Base-by-base conservation (phyloP, 64 coral and sea anemone genomes). In the Montipora cactus region DNA sequence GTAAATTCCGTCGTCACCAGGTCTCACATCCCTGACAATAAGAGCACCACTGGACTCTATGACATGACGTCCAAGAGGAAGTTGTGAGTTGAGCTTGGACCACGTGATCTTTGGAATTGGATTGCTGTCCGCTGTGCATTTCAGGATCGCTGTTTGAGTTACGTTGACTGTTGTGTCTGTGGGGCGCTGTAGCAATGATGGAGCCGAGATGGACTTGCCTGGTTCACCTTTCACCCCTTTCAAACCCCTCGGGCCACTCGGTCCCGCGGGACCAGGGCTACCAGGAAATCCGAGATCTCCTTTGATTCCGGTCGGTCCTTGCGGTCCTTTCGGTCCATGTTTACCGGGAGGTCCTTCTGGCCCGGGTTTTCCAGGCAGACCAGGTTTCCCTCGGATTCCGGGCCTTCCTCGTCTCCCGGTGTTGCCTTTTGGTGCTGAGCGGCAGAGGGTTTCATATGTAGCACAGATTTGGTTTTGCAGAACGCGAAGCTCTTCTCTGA, bases 391-490 rank as follows among this genome's bases (percentile, higher is more conserved):
- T 76, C 79, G 70, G 28, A 16, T 73, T 71, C 90, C 91, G 2
- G 64, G 50, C 59, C 62, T 94, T 22, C 92, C 92, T 6, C 92
- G 78, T 46, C 87, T 59, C 7, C 87, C 92, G 50, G 5, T 81
- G 68, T 19, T 89, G 1, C 92, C 92, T 14, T 94, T 82, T 77
- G 92, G 87, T 89, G 87, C 86, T 28, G 67, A 50, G n/a, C 79
- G 59, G 13, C 92, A 94, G 69, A 83, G 81, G 18, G 59, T 94
- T 22, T 94, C 49, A 67, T 94, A 55, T 21, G 75, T 81, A 37
- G 69, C 77, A 75, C 92, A 94, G 47, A 89, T 85, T 79, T 89
- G 87, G 14, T 79, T 89, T 70, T 89, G 69, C 10, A 89, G 86
- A 3, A 81, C 5, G 11, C 81, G 77, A 53, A 89, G 73, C 20